Base-by-base conservation (phyloP, 1,140 invertebrate genomes). In the Trichoplusia ni region DNA sequence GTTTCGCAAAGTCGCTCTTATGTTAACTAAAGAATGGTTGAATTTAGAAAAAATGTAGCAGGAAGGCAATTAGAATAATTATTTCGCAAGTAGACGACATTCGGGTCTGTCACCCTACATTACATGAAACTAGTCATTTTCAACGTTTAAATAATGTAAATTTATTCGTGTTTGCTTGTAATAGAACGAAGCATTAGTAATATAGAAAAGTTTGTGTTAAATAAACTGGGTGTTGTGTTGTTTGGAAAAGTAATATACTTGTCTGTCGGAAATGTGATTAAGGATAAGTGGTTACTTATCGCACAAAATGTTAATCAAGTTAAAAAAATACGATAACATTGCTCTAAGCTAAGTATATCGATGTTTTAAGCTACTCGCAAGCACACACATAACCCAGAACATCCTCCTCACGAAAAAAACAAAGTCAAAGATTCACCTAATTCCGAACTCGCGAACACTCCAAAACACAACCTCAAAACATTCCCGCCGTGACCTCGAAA, bases 401-500 rank as follows among this genome's bases (percentile, higher is more conserved):
- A n/a, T n/a, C n/a, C n/a, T n/a, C n/a, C 29, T 7, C 9, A 33
- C 29, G 1, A 42, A n/a, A 21, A 9, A 42, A 40, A 11, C 18
- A 42, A 42, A 42, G 5, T 9, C 31, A 46, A 47, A 60, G 42
- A 60, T 60, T 60, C 56, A 60, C 42, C 31, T 42, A 60, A 47
- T 60, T 58, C 29, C 29, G 19, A 44, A 46, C 33, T 42, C 70
- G 74, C 75, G 67, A 75, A 82, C 83, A 80, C 74, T 77, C 75
- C 66, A 70, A 71, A 78, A 79, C 81, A 83, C 79, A 85, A 85
- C 76, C 82, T 80, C 82, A 79, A 76, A 86, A 82, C 80, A 85
- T 79, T 69, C 80, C 81, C 83, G 82, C 81, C 84, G 84, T 89
- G 86, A 88, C 86, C 86, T 87, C 85, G 85, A 89, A 89, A 89